Percentiles rank a stretch among this genome's conserved stretches.
phyloP scores from a whole-genome alignment of 1,140 invertebrate species.

The Drosophila simulans region DNA sequence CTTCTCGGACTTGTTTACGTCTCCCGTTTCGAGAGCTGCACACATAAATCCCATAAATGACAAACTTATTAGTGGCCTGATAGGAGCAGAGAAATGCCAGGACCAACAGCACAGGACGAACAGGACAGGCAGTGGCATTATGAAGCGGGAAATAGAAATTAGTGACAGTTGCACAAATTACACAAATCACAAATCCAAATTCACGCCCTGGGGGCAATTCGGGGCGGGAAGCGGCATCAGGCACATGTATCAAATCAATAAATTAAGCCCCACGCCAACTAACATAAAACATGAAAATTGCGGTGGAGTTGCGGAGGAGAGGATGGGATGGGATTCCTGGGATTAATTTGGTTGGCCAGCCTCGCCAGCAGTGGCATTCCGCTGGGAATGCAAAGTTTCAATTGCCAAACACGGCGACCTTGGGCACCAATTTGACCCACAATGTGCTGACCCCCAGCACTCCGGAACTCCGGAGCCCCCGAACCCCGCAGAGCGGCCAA shows the following conservation, averaged over 20 bases:
- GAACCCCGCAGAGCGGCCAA: neutral
- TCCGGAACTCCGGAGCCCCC: too few species aligned
- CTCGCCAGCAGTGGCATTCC: slow-evolving; percentile 11
- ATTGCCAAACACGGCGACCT: slow-evolving; percentile 46
- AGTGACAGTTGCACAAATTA: slow-evolving; percentile 31
- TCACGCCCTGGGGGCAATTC: slow-evolving; percentile 12
- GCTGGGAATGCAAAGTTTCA: slow-evolving; percentile 61
- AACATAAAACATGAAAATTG: neutral
- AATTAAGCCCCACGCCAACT: slow-evolving; percentile 23
- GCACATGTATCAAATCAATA: slow-evolving; percentile 56
- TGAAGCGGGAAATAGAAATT: neutral
- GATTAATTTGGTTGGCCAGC: slow-evolving; percentile 10
- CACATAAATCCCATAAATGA: slow-evolving; percentile 32
- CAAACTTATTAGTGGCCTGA: slow-evolving; percentile 44
- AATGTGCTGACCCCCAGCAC: slow-evolving; percentile 11
- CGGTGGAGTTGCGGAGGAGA: too few species aligned
- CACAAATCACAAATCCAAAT: slow-evolving; percentile 51
- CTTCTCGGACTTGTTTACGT: slow-evolving; percentile 3
- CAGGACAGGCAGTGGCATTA: neutral
- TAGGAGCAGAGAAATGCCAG: slow-evolving; percentile 4
- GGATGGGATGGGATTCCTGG: neutral
- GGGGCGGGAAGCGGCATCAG: neutral
- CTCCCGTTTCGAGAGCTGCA: neutral
- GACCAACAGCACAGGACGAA: neutral
- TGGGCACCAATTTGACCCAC: slow-evolving; percentile 39